Evolutionary conservation across 2,113 vertebrate genomes (phyloP).

Genomic region (Ia io): DNA sequence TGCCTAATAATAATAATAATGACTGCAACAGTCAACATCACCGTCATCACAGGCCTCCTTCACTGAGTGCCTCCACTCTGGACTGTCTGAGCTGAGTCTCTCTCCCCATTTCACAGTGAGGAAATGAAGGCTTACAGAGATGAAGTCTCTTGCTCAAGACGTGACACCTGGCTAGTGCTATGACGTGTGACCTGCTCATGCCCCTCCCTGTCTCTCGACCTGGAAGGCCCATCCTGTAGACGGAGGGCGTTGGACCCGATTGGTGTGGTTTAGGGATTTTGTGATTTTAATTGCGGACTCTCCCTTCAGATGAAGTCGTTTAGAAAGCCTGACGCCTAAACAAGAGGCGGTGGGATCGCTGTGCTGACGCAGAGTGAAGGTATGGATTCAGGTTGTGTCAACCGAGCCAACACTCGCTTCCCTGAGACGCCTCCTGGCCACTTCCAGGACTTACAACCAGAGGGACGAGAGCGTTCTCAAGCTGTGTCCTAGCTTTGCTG

Average conservation of each 20-base stretch:
- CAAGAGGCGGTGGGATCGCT: no score
- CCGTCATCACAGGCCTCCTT: background rate
- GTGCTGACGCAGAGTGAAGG: background rate
- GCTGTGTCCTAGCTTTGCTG: background rate
- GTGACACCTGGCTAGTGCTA: background rate
- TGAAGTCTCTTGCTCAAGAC: background rate
- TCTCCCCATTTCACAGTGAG: background rate
- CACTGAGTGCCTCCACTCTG: background rate
- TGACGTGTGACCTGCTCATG: no score
- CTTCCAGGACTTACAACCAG: background rate
- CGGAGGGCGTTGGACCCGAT: background rate
- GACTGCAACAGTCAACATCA: accelerated
- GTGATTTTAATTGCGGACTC: no score
- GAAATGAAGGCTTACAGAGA: background rate
- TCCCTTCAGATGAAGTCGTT: background rate
- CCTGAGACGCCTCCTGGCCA: background rate
- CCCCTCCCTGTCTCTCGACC: background rate
- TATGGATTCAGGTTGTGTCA: no score
- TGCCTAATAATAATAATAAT: background rate
- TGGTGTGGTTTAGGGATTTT: background rate
- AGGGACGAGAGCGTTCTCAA: background rate
- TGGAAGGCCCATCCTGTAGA: background rate
- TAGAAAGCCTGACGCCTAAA: background rate
- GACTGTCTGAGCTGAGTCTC: accelerated
- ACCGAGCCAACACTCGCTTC: background rate